Base-by-base conservation (phyloP, 1,140 invertebrate species). In the Euborellia annulipes region DNA sequence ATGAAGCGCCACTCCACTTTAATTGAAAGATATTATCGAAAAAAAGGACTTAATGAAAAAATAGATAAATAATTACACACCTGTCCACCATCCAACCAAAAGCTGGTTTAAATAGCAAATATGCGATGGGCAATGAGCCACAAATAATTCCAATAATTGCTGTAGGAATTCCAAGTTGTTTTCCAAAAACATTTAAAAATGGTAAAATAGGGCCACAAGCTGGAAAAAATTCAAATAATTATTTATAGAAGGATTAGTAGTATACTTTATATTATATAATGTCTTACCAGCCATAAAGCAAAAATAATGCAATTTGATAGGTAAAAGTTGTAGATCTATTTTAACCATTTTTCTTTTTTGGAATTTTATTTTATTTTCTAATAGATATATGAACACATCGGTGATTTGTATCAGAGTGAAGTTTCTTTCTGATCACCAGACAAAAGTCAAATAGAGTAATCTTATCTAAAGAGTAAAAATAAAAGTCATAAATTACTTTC, bases 231-330 rank as follows among this genome's bases (percentile, higher is more conserved):
- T 52, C 37, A 36, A 18, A 17, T 9, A 45, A n/a, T 3, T 19
- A 3, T 43, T 3, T 20, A 3, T 42, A 14, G 16, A 40, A 6
- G 13, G 27, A 11, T 34, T 21, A 11, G 14, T 43, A 32, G 3
- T n/a, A 30, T 14, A 6, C 9, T 8, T 3, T 19, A 41, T 4
- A 8, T 30, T 43, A 30, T 14, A n/a, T 14, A 14, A 7, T 14
- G 7, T 3, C 68, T 76, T 64, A 82, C 82, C 78, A 53, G 77
- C 78, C 71, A 85, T 82, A 51, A 85, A 84, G 55, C 82, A 84
- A 57, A 85, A 83, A 50, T 72, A 85, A 58, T 85, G 82, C 1
- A 73, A 73, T 66, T 85, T 85, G n/a, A 85, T 69, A 7, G 81
- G 80, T 58, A 85, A 51, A 36, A 82, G 65, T 27, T 68, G 65